Evolutionary conservation across 2,888 invertebrate genomes (phyloP), one percentile per base, ranked within the genome.

Genomic region (Coremacera marginata): DNA sequence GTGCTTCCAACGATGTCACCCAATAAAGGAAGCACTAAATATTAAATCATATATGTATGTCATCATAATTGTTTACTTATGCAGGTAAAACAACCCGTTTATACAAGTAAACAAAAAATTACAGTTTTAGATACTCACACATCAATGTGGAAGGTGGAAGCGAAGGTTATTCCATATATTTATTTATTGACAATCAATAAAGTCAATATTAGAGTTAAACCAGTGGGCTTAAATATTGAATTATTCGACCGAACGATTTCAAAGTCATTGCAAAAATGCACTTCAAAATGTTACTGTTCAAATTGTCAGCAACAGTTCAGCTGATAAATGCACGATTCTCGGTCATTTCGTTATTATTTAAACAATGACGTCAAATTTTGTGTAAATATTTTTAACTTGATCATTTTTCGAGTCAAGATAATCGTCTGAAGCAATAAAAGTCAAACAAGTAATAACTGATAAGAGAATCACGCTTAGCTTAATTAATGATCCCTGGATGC

Each of bases 331-430:
- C 63, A 31, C 34, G 63, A 63, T 31, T 31, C 25, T 63, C 63
- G 31, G 63, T n/a, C 63, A 31, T 63, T 63, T 27, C 14, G 19
- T 31, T 31, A 34, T 31, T 16, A n/a, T 31, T 63, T 63, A 27
- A 11, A 14, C 63, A 63, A 63, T 63, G 63, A 63, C 31, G 31
- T 31, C 27, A 31, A 63, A 63, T 31, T 25, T 63, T 31, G 34
- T 63, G 63, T 31, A 63, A 63, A 63, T 63, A 63, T 63, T 63
- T 63, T n/a, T n/a, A n/a, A 31, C 31, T 31, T 63, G 63, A 31
- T 34, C 2, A 8, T 7, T 63, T 1, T n/a, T 22, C 55, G 19
- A 22, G 55, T 22, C 19, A 22, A 55, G 55, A 44, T 44, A 44
- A 44, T 44, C 44, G 44, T 44, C 14, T 14, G 44, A 44, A 44